Evolutionary conservation across 2,888 invertebrate genomes (phyloP).

Genomic region (Leptinotarsa juncta): DNA sequence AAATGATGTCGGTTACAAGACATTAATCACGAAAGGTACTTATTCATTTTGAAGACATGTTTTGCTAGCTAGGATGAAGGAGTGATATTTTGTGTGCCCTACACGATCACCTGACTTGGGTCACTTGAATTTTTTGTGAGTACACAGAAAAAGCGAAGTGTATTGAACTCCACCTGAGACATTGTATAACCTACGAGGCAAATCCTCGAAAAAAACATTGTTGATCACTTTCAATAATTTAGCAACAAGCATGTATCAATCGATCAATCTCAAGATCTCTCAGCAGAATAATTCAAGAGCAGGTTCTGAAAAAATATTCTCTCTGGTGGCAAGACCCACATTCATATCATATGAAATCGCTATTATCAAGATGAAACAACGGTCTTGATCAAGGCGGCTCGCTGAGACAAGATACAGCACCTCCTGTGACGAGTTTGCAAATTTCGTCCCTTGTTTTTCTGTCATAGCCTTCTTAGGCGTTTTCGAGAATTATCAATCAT

Average conservation of each 20-base stretch:
- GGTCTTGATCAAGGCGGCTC: conserved; percentile 13
- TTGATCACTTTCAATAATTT: background rate
- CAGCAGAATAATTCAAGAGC: background rate
- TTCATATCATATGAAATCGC: conserved; percentile 6
- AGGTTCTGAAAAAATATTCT: background rate
- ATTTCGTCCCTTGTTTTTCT: conserved; percentile 56
- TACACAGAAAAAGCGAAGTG: too few species aligned
- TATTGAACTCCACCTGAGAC: too few species aligned
- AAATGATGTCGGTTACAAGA: too few species aligned
- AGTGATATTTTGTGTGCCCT: too few species aligned
- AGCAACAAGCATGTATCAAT: background rate
- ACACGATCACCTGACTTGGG: too few species aligned
- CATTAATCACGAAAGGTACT: too few species aligned
- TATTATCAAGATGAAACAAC: conserved; percentile 10
- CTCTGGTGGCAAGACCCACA: background rate
- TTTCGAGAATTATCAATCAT: conserved; percentile 57
- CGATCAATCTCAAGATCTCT: background rate
- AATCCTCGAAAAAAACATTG: too few species aligned
- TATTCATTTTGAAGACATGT: too few species aligned
- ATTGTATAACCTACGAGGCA: too few species aligned
- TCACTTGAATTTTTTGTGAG: too few species aligned
- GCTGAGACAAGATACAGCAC: conserved; percentile 53
- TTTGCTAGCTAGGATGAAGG: too few species aligned
- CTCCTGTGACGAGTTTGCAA: conserved; percentile 58
- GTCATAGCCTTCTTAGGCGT: conserved; percentile 50